Percentiles rank a stretch among this genome's conserved stretches.
Evolutionary conservation across 2,888 invertebrate genomes (phyloP).

Genomic region (Amphipyra tragopoginis): DNA sequence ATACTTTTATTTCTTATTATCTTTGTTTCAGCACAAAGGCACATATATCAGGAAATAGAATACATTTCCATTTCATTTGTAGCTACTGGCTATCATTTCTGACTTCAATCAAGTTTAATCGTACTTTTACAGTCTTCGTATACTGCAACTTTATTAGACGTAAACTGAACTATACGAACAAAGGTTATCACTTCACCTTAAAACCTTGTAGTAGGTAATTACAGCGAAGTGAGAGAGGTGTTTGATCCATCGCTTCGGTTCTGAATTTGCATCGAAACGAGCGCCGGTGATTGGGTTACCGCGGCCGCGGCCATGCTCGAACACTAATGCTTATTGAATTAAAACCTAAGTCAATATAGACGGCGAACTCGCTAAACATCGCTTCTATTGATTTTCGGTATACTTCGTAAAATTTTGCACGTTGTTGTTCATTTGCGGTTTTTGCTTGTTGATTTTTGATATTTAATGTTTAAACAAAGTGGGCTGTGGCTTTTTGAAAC

Average conservation of each 20-base stretch:
- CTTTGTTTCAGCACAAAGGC: not conserved
- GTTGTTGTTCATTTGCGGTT: constrained; percentile 20
- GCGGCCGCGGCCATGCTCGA: constrained; percentile 55
- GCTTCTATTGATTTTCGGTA: constrained; percentile 49
- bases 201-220: constrained; percentile 44
- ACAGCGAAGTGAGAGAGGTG: constrained; percentile 30
- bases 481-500: constrained; percentile 5
- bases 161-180: constrained; percentile 1
- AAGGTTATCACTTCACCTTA: constrained; percentile 9
- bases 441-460: constrained; percentile 32
- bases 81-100: not conserved
- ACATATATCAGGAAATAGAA: not conserved
- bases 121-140: not conserved
- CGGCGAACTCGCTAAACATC: constrained; percentile 39
- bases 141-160: not conserved
- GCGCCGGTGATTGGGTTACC: constrained; percentile 70
- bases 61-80: constrained; percentile 7
- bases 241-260: constrained; percentile 50
- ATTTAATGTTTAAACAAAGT: not conserved
- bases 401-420: constrained; percentile 31
- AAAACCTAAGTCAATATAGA: constrained; percentile 56
- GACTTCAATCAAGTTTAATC: constrained; percentile 7
- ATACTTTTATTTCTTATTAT: constrained; percentile 9
- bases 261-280: constrained; percentile 80
- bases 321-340: constrained; percentile 65